Percentiles rank a stretch among this genome's conserved stretches.
Conservation (phyloP, 2,113 vertebrate genomes). For the Ceyx cyanopectus region DNA sequence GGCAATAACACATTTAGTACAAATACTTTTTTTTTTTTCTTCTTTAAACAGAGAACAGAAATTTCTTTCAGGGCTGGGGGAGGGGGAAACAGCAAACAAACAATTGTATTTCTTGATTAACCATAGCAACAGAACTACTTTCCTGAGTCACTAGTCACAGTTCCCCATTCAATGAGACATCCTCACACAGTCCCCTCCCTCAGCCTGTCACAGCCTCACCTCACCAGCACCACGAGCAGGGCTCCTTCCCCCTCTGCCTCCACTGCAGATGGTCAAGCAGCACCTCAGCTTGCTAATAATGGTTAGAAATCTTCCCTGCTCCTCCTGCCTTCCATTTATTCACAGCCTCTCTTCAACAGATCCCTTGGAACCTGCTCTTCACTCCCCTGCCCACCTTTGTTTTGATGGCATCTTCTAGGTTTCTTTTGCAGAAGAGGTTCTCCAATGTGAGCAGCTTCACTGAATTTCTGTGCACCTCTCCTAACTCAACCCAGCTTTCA, state of each 20-base stretch:
- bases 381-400: not conserved
- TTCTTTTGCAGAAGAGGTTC: not conserved
- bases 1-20: not conserved
- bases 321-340: not conserved
- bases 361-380: not conserved
- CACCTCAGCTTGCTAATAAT: not conserved
- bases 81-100: not conserved
- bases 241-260: not conserved
- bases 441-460: not conserved
- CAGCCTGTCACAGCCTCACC: not conserved
- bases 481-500: not conserved
- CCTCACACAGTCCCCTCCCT: not conserved
- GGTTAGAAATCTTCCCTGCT: not conserved
- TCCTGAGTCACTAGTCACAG: slow-evolving; percentile 1
- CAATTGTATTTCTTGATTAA: not conserved
- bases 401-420: not conserved
- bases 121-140: not conserved
- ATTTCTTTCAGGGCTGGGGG: not conserved
- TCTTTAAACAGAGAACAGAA: not conserved
- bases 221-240: too few relatives aligned
- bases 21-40: not conserved
- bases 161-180: not conserved
- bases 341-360: not conserved
- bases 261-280: not conserved
- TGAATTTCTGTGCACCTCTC: not conserved